A percentile compares a stretch with the other conserved stretches of the same genome.
Evolutionary conservation across 1,140 invertebrate genomes (phyloP).

Genomic region (Piezodorus guildinii): DNA sequence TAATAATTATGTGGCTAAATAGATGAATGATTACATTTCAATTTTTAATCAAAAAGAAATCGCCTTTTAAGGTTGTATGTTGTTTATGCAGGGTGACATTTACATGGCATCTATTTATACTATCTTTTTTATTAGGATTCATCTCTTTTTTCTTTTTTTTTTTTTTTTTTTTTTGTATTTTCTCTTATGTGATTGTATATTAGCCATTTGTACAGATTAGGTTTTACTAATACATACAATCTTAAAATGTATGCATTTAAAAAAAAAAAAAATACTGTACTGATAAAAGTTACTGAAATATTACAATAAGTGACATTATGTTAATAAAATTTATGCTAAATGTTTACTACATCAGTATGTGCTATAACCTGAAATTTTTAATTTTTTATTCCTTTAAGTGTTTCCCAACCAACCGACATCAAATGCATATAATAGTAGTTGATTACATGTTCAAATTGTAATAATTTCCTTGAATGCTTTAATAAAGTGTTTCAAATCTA

Average conservation of each 20-base stretch:
- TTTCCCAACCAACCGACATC: slow-evolving; percentile 1
- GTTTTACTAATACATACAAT: slow-evolving; percentile 6
- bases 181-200: background rate
- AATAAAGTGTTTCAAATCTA: slow-evolving; percentile 24
- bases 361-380: background rate
- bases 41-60: slow-evolving; percentile 2
- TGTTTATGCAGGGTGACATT: slow-evolving; percentile 10
- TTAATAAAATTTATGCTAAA: slow-evolving; percentile 1
- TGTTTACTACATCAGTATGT: slow-evolving; percentile 1
- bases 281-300: too few species aligned
- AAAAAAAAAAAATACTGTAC: too few species aligned
- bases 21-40: slow-evolving; percentile 2
- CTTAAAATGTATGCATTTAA: slow-evolving; percentile 4
- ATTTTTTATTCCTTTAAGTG: slow-evolving; percentile 1
- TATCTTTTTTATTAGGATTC: background rate
- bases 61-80: slow-evolving; percentile 20
- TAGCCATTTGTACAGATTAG: slow-evolving; percentile 13
- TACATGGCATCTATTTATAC: background rate
- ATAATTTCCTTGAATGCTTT: slow-evolving; percentile 20
- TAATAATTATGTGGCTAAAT: slow-evolving; percentile 17
- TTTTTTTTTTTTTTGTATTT: background rate
- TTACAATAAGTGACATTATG: too few species aligned
- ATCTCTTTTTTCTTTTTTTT: background rate
- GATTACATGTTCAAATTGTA: slow-evolving; percentile 16
- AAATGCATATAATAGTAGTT: slow-evolving; percentile 6